Percentiles rank a stretch among this genome's conserved stretches.
Evolutionary conservation across 2,797 vertebrate genomes (phyloP).

Genomic region (Helarctos malayanus): DNA sequence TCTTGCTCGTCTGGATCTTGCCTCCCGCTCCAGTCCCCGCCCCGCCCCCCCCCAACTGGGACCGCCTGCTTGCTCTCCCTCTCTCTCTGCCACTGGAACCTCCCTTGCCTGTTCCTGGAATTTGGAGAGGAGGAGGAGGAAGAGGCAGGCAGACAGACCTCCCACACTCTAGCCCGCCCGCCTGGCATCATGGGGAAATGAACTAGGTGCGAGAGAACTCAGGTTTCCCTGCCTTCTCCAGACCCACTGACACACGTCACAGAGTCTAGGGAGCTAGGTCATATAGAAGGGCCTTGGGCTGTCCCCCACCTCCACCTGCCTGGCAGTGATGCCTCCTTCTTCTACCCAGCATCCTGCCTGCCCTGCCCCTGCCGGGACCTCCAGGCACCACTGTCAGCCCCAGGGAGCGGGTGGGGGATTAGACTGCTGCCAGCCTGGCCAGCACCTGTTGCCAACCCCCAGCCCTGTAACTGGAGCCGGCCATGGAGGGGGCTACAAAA

Average conservation of each 20-base stretch:
- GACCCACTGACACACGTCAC: background rate
- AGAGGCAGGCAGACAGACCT: constrained; percentile 85
- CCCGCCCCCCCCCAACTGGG: constrained; percentile 58
- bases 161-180: constrained; percentile 80
- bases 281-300: background rate
- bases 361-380: constrained; percentile 61
- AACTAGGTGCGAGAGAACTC: constrained; percentile 76
- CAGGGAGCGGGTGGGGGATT: constrained; percentile 72
- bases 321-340: background rate
- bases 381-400: constrained; percentile 70
- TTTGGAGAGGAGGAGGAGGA: constrained; percentile 86
- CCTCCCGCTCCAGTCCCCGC: constrained; percentile 47
- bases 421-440: constrained; percentile 80
- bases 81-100: constrained; percentile 81
- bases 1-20: constrained; percentile 57
- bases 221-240: constrained; percentile 70
- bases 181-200: constrained; percentile 76
- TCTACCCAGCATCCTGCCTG: background rate
- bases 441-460: constrained; percentile 83
- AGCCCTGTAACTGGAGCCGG: constrained; percentile 80
- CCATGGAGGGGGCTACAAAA: constrained; percentile 72
- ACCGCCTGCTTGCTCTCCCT: constrained; percentile 70
- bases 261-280: background rate
- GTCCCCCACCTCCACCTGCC: background rate
- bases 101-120: constrained; percentile 86